These are phyloP conservation scores for Coccyzus lansbergi DNA, from an alignment of 2,797 vertebrate species.

Conservation along the genomic window DNA sequence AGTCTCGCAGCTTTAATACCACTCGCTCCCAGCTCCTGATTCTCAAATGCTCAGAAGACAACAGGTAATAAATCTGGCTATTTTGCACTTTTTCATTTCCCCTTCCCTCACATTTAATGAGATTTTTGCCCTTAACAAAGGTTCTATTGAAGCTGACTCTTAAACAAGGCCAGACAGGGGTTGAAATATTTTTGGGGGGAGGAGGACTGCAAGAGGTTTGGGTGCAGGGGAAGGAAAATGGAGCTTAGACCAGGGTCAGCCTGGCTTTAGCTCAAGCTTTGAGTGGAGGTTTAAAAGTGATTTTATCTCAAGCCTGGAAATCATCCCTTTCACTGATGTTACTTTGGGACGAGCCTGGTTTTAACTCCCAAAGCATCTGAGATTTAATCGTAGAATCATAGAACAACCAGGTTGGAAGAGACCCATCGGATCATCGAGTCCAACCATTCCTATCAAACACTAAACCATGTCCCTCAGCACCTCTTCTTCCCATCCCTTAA, in stretches of 20 bases:
- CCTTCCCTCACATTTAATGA: constrained; percentile 56
- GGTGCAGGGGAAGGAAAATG: background rate
- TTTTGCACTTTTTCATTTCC: constrained; percentile 67
- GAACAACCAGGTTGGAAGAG: no score
- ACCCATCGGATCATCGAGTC: no score
- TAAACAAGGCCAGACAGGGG: constrained; percentile 35
- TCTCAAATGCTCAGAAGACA: constrained; percentile 48
- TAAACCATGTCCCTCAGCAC: no score
- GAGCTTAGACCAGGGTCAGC: background rate
- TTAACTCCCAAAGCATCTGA: background rate
- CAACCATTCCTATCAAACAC: no score
- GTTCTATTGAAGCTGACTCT: constrained; percentile 59
- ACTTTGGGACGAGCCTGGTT: background rate
- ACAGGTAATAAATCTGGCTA: constrained; percentile 64
- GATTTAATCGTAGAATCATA: no score
- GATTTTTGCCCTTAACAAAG: constrained; percentile 57
- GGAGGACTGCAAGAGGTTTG: background rate
- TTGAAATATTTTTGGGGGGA: background rate
- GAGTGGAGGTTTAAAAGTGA: background rate
- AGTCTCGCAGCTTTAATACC: background rate
- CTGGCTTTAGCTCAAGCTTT: background rate
- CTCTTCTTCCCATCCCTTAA: no score
- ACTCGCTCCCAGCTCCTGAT: background rate
- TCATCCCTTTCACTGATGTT: background rate
- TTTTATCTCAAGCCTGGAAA: background rate